A percentile compares a stretch with the other conserved stretches of the same genome.
Conservation (phyloP, 2,113 vertebrate genomes). For the Antennarius striatus region DNA sequence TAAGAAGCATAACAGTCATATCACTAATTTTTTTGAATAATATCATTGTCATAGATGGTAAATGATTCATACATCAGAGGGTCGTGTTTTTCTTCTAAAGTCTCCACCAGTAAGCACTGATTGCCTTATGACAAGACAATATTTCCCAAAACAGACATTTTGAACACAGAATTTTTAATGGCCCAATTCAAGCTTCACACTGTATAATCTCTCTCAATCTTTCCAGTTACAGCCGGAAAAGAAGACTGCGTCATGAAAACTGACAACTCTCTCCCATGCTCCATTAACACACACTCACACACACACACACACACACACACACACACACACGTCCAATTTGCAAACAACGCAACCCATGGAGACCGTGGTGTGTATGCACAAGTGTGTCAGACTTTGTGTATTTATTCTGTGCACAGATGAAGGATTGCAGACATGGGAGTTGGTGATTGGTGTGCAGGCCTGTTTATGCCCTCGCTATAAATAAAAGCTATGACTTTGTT, state of each 20-base stretch:
- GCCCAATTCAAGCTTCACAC: background rate
- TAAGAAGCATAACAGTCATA: no score
- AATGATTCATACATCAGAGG: conserved; percentile 11
- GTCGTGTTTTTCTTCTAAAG: background rate
- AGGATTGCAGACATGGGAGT: background rate
- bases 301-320: background rate
- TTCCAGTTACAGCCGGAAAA: conserved; percentile 13
- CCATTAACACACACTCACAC: background rate
- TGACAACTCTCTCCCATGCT: conserved; percentile 3
- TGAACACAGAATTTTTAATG: background rate
- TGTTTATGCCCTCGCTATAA: background rate
- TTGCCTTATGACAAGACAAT: background rate
- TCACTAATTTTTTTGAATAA: conserved; percentile 7
- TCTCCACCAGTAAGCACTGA: background rate
- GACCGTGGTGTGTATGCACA: background rate
- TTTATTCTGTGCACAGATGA: background rate
- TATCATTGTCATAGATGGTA: background rate
- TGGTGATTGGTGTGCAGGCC: background rate
- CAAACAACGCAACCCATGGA: conserved; percentile 7
- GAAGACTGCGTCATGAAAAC: conserved; percentile 12
- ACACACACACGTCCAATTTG: background rate
- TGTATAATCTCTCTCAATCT: conserved; percentile 12
- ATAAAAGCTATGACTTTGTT: background rate
- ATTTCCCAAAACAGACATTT: background rate
- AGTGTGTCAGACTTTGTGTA: background rate